phyloP scores from a whole-genome alignment of 1,140 invertebrate genomes.

The Formica exsecta region DNA sequence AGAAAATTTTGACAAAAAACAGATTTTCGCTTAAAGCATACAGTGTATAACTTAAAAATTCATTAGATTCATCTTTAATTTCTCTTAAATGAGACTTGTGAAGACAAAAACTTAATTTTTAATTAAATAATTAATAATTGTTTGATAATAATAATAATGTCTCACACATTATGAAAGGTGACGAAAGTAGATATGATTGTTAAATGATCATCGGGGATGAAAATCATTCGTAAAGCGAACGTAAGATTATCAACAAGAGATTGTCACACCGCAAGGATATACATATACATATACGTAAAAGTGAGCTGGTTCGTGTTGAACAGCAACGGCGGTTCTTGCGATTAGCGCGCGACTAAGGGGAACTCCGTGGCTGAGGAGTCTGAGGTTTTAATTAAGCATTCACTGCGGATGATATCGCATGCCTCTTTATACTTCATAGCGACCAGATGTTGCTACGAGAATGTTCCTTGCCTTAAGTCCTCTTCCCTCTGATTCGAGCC shows the following conservation, averaged over 20 bases:
- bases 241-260: neutral
- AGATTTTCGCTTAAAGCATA: neutral
- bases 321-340: slow-evolving; percentile 82
- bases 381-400: slow-evolving; percentile 87
- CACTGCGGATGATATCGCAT: slow-evolving; percentile 85
- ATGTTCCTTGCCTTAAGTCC: slow-evolving; percentile 74
- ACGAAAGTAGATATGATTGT: slow-evolving; percentile 4
- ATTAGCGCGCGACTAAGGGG: slow-evolving; percentile 78
- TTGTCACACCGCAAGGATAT: slow-evolving; percentile 45
- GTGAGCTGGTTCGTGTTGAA: slow-evolving; percentile 76
- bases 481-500: slow-evolving; percentile 64
- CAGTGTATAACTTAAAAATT: neutral
- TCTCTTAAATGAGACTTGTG: neutral
- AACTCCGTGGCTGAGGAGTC: slow-evolving; percentile 79
- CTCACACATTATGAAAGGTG: neutral
- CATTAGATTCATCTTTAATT: neutral
- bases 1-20: neutral
- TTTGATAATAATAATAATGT: neutral
- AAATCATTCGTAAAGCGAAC: slow-evolving; percentile 38
- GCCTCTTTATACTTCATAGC: slow-evolving; percentile 86
- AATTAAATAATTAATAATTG: neutral
- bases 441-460: slow-evolving; percentile 84
- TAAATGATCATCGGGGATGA: neutral
- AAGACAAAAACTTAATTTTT: neutral
- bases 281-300: slow-evolving; percentile 46